Base-by-base conservation (phyloP, 2,113 vertebrate genomes). In the Perca schrenkii region DNA sequence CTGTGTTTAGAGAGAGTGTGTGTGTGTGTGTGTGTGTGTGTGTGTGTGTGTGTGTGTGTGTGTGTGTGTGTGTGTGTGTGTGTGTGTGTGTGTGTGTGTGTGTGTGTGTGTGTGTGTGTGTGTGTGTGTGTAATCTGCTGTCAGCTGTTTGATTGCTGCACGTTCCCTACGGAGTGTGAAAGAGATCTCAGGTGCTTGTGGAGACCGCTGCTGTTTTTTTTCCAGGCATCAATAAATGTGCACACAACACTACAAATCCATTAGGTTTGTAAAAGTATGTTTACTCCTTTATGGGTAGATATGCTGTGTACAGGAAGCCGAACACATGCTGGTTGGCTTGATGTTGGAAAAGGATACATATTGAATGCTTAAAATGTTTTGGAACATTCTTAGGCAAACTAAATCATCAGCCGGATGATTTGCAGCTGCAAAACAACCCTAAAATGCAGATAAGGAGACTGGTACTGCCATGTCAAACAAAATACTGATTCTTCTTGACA, bases 321-420 rank as follows among this genome's bases (percentile, higher is more conserved):
- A 71, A 77, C 47, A 63, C 67, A 61, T 8, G 11, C 4, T 68
- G 31, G 58, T 22, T 57, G 66, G 66, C 67, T 64, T 74, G 22
- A 82, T 76, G 76, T 15, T 60, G 65, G 8, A 78, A 79, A 70
- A 3, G 43, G 34, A 77, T 36, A 66, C 47, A 76, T 68, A 77
- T 14, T 46, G 28, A 84, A 67, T 64, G 28, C 50, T 40, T 67
- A 34, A 85, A 83, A 85, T 72, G 47, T 72, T 86, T 84, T 85
- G 12, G 47, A 62, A 34, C 25, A 63, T 64, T 86, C 15, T 69
- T 22, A 17, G 16, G 36, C 16, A 2, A 46, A 65, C 10, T 46
- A 21, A 80, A 63, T 58, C 0, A 3, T 66, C 79, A 28, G 40
- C 3, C 50, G 50, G 53, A 74, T 25, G 25, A 25, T 25, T 25